Evolutionary conservation across 2,113 vertebrate genomes (phyloP), one percentile per base, ranked within the genome.

Genomic region (Limanda limanda): DNA sequence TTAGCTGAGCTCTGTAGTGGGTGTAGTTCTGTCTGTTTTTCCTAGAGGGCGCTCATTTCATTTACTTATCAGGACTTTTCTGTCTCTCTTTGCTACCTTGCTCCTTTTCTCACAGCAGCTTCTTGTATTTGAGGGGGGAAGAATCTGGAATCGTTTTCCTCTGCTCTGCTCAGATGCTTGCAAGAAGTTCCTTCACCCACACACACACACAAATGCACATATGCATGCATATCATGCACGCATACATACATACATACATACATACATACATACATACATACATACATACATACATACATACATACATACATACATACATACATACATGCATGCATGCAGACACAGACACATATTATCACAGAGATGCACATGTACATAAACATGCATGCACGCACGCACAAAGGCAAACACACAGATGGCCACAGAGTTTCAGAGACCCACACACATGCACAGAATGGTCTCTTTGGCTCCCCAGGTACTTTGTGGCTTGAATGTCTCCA

Each of bases 381-480:
- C 47, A 48, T 18, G 17, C 4, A 14, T 48, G 83, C 77, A 24
- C 13, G 35, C 35, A 37, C 27, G 2, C 55, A 31, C 1, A 24
- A 20, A 10, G 1, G 15, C 12, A 20, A 60, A 80, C 75, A 27
- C 83, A 87, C 86, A 64, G 14, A 48, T 48, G 47, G 14, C 14
- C 17, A 18, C 47, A 66, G 23, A 45, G 23, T 66, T 63, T 74
- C 37, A 18, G 2, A 45, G 23, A 66, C 68, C 71, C 37, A n/a
- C 4, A 77, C 65, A 79, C 78, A 37, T 83, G 86, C 55, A 87
- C 27, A 54, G 51, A 91, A 89, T 91, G 95, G 95, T 96, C 95
- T 96, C 92, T 86, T 95, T 88, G 95, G 95, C 94, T 96, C 95
- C 95, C 95, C 93, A 90, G 95, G 95, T 94, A 92, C 94, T 92